Percentiles rank a stretch among this genome's conserved stretches.
These are phyloP conservation scores for Datnioides undecimradiatus DNA, from an alignment of 2,113 vertebrate genomes.

Conservation along the genomic window DNA sequence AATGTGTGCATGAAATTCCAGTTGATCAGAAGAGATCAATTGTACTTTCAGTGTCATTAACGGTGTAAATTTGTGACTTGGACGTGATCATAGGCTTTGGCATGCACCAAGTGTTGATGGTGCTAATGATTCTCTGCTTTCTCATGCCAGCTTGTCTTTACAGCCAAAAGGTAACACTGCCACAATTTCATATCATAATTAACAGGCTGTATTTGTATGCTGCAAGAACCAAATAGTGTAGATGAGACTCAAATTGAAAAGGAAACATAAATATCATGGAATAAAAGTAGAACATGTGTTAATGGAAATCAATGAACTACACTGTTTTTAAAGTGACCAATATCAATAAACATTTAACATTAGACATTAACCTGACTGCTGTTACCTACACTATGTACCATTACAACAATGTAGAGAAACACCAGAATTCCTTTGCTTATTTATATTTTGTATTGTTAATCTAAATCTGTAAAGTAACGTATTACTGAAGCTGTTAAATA, in stretches of 20 bases:
- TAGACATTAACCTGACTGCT: neutral
- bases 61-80: slow-evolving; percentile 36
- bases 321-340: neutral
- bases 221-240: neutral
- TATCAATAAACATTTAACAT: neutral
- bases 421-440: too few species aligned
- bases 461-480: neutral
- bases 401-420: too few species aligned
- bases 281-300: neutral
- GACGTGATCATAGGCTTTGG: slow-evolving; percentile 36
- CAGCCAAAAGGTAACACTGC: slow-evolving; percentile 40
- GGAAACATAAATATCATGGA: neutral
- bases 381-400: too few species aligned
- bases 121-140: slow-evolving; percentile 53
- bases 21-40: slow-evolving; percentile 59
- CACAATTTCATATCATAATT: slow-evolving; percentile 31
- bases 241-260: neutral
- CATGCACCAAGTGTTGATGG: slow-evolving; percentile 39
- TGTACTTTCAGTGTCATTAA: slow-evolving; percentile 45
- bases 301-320: neutral
- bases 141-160: slow-evolving; percentile 44
- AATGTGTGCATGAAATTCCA: slow-evolving; percentile 62
- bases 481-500: neutral
- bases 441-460: neutral
- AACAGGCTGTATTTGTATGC: slow-evolving; percentile 24